A percentile compares a stretch with the other conserved stretches of the same genome.
phyloP scores from a whole-genome alignment of 2,113 vertebrate genomes.

The Oryzias melastigma region DNA sequence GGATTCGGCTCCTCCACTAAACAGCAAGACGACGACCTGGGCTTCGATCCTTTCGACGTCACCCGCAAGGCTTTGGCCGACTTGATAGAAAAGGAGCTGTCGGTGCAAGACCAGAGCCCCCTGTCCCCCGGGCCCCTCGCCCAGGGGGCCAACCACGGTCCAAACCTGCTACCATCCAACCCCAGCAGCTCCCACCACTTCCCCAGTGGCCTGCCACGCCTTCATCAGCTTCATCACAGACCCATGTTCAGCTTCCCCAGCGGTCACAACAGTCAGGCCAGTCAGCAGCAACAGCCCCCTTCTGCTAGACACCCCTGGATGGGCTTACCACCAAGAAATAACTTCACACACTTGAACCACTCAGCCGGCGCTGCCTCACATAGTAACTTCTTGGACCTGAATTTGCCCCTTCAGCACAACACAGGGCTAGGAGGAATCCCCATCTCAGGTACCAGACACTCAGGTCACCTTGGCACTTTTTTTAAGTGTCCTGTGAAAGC shows the following conservation, averaged over 20 bases:
- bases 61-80: conserved; percentile 98
- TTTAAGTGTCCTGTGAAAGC: conserved; percentile 3
- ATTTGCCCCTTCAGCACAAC: conserved; percentile 92
- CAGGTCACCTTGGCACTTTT: conserved; percentile 18
- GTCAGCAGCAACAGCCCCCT: conserved; percentile 76
- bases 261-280: conserved; percentile 68
- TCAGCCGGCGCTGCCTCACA: conserved; percentile 94
- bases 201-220: conserved; percentile 85
- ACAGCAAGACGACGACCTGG: conserved; percentile 97
- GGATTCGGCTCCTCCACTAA: conserved; percentile 95
- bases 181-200: conserved; percentile 73
- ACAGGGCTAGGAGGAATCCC: conserved; percentile 98
- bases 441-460: conserved; percentile 88
- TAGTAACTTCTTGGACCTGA: conserved; percentile 98
- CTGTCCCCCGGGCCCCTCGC: conserved; percentile 52
- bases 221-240: conserved; percentile 94
- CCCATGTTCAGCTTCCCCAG: conserved; percentile 94
- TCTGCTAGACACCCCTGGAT: conserved; percentile 95
- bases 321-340: conserved; percentile 88
- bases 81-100: conserved; percentile 99
- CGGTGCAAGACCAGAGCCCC: conserved; percentile 87
- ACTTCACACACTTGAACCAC: conserved; percentile 90
- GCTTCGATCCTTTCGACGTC: conserved; percentile 99
- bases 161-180: conserved; percentile 48
- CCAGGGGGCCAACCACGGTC: conserved; percentile 47